Conservation (phyloP, 2,888 invertebrate genomes). For the Anagyrus pseudococci region DNA sequence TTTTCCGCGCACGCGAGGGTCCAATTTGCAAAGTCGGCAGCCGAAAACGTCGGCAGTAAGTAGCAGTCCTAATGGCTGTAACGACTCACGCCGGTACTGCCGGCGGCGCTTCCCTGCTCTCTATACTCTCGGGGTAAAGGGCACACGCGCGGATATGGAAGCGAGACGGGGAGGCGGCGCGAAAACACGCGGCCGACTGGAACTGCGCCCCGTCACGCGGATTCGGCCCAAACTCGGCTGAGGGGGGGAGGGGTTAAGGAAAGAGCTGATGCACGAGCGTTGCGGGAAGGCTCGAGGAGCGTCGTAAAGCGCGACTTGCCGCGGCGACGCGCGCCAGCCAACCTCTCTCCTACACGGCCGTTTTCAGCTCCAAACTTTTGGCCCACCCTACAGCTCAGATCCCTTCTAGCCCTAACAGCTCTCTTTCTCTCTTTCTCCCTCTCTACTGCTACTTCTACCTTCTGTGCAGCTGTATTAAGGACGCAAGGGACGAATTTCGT, state of each 20-base stretch:
- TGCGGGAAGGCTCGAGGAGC: conserved; percentile 19
- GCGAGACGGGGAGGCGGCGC: conserved; percentile 1
- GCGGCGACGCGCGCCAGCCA: no score
- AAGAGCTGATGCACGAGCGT: conserved; percentile 10
- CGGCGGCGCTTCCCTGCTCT: neutral
- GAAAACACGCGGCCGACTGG: no score
- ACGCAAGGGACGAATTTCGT: no score
- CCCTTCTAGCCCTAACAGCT: no score
- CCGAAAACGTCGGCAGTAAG: neutral
- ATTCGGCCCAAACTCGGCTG: neutral
- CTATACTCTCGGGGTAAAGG: neutral
- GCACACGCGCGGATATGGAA: neutral
- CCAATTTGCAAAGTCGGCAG: conserved; percentile 27
- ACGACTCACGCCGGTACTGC: neutral
- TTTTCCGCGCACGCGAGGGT: conserved; percentile 32
- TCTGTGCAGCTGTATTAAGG: no score
- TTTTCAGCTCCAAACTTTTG: no score
- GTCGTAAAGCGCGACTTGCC: no score
- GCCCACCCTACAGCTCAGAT: no score
- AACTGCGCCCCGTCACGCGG: conserved; percentile 13
- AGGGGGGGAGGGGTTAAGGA: conserved; percentile 12
- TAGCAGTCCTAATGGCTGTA: conserved; percentile 18
- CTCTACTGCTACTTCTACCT: no score
- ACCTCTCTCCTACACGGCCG: no score
- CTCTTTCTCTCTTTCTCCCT: no score